Conservation (phyloP, 2,113 vertebrate species). For the Cranoglanis bouderius region DNA sequence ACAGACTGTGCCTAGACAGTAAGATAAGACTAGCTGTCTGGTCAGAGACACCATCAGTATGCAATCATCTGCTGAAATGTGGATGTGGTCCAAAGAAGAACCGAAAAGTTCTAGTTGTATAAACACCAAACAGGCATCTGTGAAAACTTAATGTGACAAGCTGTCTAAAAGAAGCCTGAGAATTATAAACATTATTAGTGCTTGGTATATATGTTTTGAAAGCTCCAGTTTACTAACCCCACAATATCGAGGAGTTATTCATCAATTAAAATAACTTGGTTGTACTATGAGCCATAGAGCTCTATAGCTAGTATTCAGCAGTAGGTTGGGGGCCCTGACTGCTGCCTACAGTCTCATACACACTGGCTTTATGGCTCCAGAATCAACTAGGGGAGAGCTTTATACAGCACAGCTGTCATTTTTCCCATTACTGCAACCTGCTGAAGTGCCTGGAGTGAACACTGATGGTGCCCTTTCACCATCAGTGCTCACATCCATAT, state of each 20-base stretch:
- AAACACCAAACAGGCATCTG: not conserved
- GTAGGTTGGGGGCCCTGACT: not conserved
- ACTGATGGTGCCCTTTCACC: constrained; percentile 37
- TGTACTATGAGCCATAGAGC: not conserved
- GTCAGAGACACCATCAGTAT: not conserved
- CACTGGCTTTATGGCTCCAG: constrained; percentile 9
- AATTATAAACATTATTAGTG: constrained; percentile 12
- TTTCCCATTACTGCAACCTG: constrained; percentile 32
- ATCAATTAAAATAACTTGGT: constrained; percentile 15
- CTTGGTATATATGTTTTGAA: constrained; percentile 17
- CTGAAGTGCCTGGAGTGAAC: constrained; percentile 46
- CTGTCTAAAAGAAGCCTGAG: constrained; percentile 26
- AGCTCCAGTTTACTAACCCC: constrained; percentile 43
- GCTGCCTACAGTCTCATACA: constrained; percentile 20
- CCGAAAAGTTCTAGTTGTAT: not conserved
- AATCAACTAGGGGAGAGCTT: constrained; percentile 37
- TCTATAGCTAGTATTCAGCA: constrained; percentile 32
- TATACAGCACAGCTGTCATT: constrained; percentile 39
- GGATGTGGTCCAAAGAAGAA: constrained; percentile 16
- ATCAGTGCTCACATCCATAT: constrained; percentile 42
- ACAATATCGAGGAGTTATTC: constrained; percentile 2
- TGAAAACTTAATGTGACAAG: not conserved
- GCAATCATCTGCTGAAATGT: constrained; percentile 20
- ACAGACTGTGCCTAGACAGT: not conserved
- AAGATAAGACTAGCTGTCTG: constrained; percentile 3